These are phyloP conservation scores for Frieseomelitta varia DNA, from an alignment of 1,140 invertebrate species.

Conservation along the genomic window DNA sequence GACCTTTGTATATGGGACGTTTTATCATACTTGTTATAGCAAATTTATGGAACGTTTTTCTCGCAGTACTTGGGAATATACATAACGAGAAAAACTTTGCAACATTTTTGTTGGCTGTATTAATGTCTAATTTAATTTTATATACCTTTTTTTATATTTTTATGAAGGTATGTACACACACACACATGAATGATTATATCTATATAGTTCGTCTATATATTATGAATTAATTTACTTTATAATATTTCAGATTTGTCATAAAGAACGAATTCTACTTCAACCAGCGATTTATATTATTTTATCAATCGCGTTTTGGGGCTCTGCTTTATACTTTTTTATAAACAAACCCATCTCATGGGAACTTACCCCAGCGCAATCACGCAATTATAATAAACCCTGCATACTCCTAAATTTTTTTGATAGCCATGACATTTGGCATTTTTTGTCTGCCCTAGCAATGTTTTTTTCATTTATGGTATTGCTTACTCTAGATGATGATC, in stretches of 20 bases:
- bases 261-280: slow-evolving; percentile 86
- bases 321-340: slow-evolving; percentile 90
- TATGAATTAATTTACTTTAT: slow-evolving; percentile 56
- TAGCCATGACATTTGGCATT: slow-evolving; percentile 95
- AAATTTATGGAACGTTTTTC: slow-evolving; percentile 89
- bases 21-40: slow-evolving; percentile 85
- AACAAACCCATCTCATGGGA: slow-evolving; percentile 91
- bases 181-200: background rate
- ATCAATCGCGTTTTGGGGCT: slow-evolving; percentile 86
- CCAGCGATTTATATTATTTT: slow-evolving; percentile 86
- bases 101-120: slow-evolving; percentile 90
- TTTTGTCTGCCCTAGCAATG: slow-evolving; percentile 91
- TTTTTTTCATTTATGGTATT: slow-evolving; percentile 94
- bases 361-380: slow-evolving; percentile 89
- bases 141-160: slow-evolving; percentile 93
- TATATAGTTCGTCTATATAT: background rate
- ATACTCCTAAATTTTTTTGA: slow-evolving; percentile 91
- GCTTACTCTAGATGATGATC: slow-evolving; percentile 91
- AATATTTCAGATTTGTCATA: slow-evolving; percentile 84
- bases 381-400: slow-evolving; percentile 89
- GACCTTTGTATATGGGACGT: slow-evolving; percentile 79
- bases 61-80: slow-evolving; percentile 87
- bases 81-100: slow-evolving; percentile 90
- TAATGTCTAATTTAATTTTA: slow-evolving; percentile 92
- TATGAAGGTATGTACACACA: slow-evolving; percentile 88